Evolutionary conservation across 2,888 invertebrate genomes (phyloP).

Genomic region (Nomada fabriciana): DNA sequence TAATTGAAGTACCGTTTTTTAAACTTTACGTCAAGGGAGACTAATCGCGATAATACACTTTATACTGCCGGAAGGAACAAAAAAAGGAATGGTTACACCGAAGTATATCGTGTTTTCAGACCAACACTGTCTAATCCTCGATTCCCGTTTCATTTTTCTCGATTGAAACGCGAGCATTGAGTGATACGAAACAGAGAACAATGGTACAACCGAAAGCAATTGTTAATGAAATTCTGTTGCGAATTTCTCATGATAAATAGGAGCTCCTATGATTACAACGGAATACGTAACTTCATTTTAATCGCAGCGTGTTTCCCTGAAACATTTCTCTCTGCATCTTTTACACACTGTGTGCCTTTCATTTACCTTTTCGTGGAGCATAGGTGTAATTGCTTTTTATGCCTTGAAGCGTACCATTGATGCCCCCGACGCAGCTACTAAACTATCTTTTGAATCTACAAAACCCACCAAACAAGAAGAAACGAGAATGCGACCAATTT

Average conservation of each 20-base stretch:
- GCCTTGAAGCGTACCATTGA: slow-evolving; percentile 7
- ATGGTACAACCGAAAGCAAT: slow-evolving; percentile 11
- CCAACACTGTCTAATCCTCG: slow-evolving; percentile 15
- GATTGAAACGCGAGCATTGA: not conserved
- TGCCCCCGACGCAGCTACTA: not conserved
- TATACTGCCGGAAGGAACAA: slow-evolving; percentile 44
- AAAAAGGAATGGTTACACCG: slow-evolving; percentile 9
- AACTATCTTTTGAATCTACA: not conserved
- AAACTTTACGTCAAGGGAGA: slow-evolving; percentile 19
- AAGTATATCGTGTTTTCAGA: slow-evolving; percentile 3
- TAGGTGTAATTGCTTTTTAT: slow-evolving; percentile 11
- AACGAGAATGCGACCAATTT: slow-evolving; percentile 29
- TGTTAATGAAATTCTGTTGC: slow-evolving; percentile 1
- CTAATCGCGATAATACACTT: slow-evolving; percentile 33
- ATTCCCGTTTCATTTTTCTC: not conserved
- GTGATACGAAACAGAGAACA: slow-evolving; percentile 7
- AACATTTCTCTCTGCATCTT: not conserved
- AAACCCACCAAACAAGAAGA: not conserved
- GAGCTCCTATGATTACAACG: slow-evolving; percentile 31
- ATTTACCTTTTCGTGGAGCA: slow-evolving; percentile 1
- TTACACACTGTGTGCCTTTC: not conserved
- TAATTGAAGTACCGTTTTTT: slow-evolving; percentile 36
- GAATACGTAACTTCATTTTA: not conserved
- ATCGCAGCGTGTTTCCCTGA: not conserved
- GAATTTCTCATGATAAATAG: slow-evolving; percentile 10